These are phyloP conservation scores for Enteromius paludinosus DNA, from an alignment of 2,797 vertebrate genomes.

Conservation along the genomic window DNA sequence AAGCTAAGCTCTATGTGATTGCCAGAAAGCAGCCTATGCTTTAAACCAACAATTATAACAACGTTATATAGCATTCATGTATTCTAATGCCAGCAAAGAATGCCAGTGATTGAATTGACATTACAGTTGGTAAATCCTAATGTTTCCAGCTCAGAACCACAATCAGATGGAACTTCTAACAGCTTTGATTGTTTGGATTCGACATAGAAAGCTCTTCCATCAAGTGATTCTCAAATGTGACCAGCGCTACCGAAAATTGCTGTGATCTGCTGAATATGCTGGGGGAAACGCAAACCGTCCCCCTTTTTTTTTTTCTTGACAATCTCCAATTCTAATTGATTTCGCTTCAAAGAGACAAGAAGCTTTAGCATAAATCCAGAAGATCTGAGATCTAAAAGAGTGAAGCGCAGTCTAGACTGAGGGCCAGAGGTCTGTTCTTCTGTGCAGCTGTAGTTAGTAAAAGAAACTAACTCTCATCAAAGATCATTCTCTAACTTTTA, in stretches of 20 bases:
- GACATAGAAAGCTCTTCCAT: slow-evolving; percentile 24
- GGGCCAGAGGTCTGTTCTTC: slow-evolving; percentile 61
- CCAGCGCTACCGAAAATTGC: slow-evolving; percentile 53
- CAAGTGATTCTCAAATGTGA: slow-evolving; percentile 32
- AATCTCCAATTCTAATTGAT: slow-evolving; percentile 41
- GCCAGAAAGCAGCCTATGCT: slow-evolving; percentile 29
- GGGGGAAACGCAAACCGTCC: slow-evolving; percentile 11
- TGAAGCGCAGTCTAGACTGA: slow-evolving; percentile 58
- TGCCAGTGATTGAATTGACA: slow-evolving; percentile 7
- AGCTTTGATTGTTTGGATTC: slow-evolving; percentile 40
- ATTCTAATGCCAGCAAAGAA: slow-evolving; percentile 21
- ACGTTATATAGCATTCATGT: slow-evolving; percentile 8
- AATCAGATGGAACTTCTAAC: slow-evolving; percentile 19
- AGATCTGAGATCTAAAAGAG: slow-evolving; percentile 48
- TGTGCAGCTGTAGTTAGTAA: slow-evolving; percentile 69
- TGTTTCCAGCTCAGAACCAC: slow-evolving; percentile 8
- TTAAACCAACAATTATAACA: slow-evolving; percentile 23
- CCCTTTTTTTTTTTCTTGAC: slow-evolving; percentile 40
- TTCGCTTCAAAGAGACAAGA: slow-evolving; percentile 25
- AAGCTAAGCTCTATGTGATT: slow-evolving; percentile 13
- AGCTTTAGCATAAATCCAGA: slow-evolving; percentile 31
- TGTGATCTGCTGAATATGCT: slow-evolving; percentile 68
- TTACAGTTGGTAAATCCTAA: slow-evolving; percentile 26
- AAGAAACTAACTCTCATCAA: slow-evolving; percentile 82
- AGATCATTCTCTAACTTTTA: slow-evolving; percentile 72